Evolutionary conservation across 2,113 vertebrate species (phyloP).

Genomic region (Neofelis nebulosa): DNA sequence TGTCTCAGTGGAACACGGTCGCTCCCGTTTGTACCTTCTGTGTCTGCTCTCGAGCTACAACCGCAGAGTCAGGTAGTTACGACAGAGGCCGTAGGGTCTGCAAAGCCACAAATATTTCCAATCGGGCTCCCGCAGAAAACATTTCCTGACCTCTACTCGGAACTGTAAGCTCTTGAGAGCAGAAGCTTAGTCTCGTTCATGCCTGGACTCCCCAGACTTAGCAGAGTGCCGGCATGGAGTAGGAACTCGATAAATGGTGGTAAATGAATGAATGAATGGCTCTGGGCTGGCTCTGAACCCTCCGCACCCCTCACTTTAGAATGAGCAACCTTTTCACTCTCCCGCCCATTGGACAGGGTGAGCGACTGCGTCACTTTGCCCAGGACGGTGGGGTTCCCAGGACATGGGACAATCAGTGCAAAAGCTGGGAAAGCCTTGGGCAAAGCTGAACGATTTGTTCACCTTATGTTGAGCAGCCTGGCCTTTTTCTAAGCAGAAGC

Average conservation of each 20-base stretch:
- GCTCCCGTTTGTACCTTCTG: fast-evolving
- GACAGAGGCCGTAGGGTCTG: too few relatives aligned
- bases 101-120: not conserved
- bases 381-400: not conserved
- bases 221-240: not conserved
- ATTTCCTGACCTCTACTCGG: not conserved
- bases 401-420: not conserved
- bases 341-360: not conserved
- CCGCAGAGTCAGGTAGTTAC: not conserved
- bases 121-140: not conserved
- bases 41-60: too few relatives aligned
- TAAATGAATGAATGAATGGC: too few relatives aligned
- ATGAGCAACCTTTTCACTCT: not conserved
- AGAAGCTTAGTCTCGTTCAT: not conserved
- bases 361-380: not conserved
- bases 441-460: not conserved
- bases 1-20: not conserved
- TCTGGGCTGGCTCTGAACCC: not conserved
- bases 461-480: not conserved
- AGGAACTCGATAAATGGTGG: not conserved
- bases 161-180: not conserved
- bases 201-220: not conserved
- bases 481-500: not conserved
- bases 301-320: not conserved
- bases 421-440: not conserved